A percentile compares a stretch with the other conserved stretches of the same genome.
These are phyloP conservation scores for Linurgus olivaceus DNA, from an alignment of 2,797 vertebrate species.

Conservation along the genomic window DNA sequence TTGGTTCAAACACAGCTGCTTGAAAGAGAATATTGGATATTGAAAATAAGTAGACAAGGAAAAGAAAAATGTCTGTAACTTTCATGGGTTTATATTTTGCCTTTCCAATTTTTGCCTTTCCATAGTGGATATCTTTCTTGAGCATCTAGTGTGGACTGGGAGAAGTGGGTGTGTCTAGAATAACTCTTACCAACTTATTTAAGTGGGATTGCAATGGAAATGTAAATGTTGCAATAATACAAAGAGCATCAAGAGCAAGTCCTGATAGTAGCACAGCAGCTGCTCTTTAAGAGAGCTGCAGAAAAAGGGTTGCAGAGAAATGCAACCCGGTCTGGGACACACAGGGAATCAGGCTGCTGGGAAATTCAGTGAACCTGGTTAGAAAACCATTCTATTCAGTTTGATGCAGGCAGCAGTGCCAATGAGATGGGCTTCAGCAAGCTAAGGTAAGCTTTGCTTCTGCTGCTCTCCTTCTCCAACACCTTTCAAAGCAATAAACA, in stretches of 20 bases:
- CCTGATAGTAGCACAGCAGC: not conserved
- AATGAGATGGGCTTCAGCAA: fast-evolving
- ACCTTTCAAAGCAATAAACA: not conserved
- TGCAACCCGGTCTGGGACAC: not conserved
- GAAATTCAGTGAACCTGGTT: not conserved
- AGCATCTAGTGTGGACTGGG: not conserved
- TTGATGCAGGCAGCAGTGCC: not conserved
- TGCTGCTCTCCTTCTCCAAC: not conserved
- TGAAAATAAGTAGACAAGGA: not conserved
- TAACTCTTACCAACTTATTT: not conserved
- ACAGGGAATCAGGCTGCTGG: not conserved
- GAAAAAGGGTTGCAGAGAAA: not conserved
- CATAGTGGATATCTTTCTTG: not conserved
- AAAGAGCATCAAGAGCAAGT: not conserved
- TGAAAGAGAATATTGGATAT: not conserved
- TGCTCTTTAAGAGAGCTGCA: not conserved
- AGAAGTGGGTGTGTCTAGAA: not conserved
- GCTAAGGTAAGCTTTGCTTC: not conserved
- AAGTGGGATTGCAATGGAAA: not conserved
- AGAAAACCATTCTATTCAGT: not conserved
- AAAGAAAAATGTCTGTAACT: not conserved
- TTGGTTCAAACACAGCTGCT: not conserved
- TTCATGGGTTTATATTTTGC: not conserved
- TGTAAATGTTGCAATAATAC: not conserved
- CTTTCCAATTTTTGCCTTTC: not conserved